A percentile compares a stretch with the other conserved stretches of the same genome.
These are phyloP conservation scores for Phrynocephalus versicolor DNA, from an alignment of 2,113 vertebrate genomes.

Conservation along the genomic window DNA sequence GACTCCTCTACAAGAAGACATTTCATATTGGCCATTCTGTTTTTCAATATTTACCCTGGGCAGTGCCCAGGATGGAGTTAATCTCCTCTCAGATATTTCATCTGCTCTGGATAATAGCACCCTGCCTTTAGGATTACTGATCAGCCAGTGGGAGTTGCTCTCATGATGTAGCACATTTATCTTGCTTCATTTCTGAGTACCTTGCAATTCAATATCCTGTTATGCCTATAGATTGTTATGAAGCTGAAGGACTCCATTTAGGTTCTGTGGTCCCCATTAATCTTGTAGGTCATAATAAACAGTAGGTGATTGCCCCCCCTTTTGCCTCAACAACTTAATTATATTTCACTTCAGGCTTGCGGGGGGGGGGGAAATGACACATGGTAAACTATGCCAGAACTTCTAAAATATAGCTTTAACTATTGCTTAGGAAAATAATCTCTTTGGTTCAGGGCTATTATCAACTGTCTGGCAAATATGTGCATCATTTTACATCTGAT, in stretches of 20 bases:
- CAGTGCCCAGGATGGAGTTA: neutral
- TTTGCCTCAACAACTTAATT: conserved; percentile 45
- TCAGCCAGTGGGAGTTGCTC: neutral
- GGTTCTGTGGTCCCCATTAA: conserved; percentile 26
- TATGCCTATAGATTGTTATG: conserved; percentile 33
- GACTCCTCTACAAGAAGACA: neutral
- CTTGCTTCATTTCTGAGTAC: conserved; percentile 15
- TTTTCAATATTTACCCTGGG: neutral
- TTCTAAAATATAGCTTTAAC: conserved; percentile 27
- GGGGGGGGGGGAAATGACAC: neutral
- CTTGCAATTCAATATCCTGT: conserved; percentile 35
- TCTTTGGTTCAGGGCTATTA: conserved; percentile 9
- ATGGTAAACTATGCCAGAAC: conserved; percentile 29
- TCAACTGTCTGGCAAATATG: conserved; percentile 23
- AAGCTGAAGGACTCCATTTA: neutral
- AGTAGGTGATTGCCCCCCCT: conserved; percentile 4
- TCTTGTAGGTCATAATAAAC: conserved; percentile 53
- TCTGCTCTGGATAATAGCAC: neutral
- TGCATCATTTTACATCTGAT: conserved; percentile 40
- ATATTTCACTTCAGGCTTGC: conserved; percentile 39
- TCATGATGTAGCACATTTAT: neutral
- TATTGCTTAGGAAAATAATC: conserved; percentile 6
- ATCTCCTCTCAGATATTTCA: conserved; percentile 26
- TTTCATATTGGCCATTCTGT: neutral
- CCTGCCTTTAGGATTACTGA: conserved; percentile 7